Evolutionary conservation across 2,888 invertebrate species (phyloP), one percentile per base, ranked within the genome.

Genomic region (Alcis repandata): DNA sequence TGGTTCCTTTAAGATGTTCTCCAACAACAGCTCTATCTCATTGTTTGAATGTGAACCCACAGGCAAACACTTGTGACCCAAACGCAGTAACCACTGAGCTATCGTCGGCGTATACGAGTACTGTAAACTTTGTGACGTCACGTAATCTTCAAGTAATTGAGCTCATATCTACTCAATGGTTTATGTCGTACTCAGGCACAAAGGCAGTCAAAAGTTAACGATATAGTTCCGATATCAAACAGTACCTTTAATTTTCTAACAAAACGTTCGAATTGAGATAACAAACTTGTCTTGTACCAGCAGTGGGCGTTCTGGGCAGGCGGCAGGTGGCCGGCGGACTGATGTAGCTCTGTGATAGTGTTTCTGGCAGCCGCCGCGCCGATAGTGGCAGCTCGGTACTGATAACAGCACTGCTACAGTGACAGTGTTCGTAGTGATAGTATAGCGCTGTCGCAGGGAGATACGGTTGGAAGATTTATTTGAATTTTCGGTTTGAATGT

Each of bases 201-300:
- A 46, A 22, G 22, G 46, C 46, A 15, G 27, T 13, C 2, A 22
- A 46, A 46, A 13, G 46, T 46, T 43, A 49, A 58, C 38, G 58
- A 58, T 11, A 8, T 38, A 40, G 46, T 48, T 58, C 48, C 40
- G 48, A 49, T 13, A 15, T 48, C 27, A 19, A 40, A 22, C n/a
- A 27, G 38, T 11, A 27, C 27, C 27, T 27, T 4, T 11, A 19
- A 33, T 27, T 36, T 32, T 43, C 19, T 43, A 32, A 59, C 51
- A 59, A 51, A 41, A n/a, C 19, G 43, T 51, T 41, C 45, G 19
- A 51, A 43, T 41, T 19, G 59, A 19, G 59, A 59, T 59, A 59
- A 19, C 45, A 1, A 41, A 43, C 40, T 58, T 48, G n/a, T 20
- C 20, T 41, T 1, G 41, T 41, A n/a, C 15, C 40, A 40, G 40